These are phyloP conservation scores for Ophion slaviceki DNA, from an alignment of 2,888 invertebrate species.

Conservation along the genomic window DNA sequence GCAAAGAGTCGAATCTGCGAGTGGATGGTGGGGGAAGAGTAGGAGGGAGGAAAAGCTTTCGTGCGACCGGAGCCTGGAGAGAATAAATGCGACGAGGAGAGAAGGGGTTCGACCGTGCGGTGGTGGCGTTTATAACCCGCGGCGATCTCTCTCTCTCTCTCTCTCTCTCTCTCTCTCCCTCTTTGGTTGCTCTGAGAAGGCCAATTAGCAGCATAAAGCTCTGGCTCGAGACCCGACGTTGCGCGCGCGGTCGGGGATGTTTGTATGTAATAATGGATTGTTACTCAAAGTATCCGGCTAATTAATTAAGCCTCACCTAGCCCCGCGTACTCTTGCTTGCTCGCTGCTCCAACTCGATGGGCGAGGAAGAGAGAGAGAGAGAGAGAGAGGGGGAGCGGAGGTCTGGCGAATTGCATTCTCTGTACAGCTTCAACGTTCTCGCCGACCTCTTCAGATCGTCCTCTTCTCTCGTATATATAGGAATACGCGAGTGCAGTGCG, in stretches of 20 bases:
- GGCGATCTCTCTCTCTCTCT: constrained; percentile 72
- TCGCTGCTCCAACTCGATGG: constrained; percentile 47
- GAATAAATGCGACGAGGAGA: constrained; percentile 55
- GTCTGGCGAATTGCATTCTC: constrained; percentile 61
- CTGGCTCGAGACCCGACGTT: constrained; percentile 77
- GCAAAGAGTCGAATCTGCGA: too few species aligned
- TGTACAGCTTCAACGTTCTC: constrained; percentile 53
- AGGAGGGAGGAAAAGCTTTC: constrained; percentile 25
- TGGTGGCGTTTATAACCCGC: constrained; percentile 82
- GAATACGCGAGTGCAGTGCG: too few species aligned
- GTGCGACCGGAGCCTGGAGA: constrained; percentile 54
- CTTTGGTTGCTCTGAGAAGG: constrained; percentile 78
- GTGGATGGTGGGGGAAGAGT: constrained; percentile 40
- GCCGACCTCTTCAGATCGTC: constrained; percentile 39
- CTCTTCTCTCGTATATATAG: constrained; percentile 18
- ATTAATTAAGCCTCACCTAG: constrained; percentile 82
- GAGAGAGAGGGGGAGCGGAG: neutral
- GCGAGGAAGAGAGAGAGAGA: neutral
- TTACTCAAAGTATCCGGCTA: constrained; percentile 84
- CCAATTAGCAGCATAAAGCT: constrained; percentile 84
- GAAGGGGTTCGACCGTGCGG: constrained; percentile 59
- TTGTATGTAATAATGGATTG: constrained; percentile 84
- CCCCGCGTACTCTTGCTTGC: constrained; percentile 57
- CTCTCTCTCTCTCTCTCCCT: constrained; percentile 22
- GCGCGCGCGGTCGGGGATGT: constrained; percentile 74